These are phyloP conservation scores for Manacus vitellinus DNA, from an alignment of 2,113 vertebrate genomes.

Conservation along the genomic window DNA sequence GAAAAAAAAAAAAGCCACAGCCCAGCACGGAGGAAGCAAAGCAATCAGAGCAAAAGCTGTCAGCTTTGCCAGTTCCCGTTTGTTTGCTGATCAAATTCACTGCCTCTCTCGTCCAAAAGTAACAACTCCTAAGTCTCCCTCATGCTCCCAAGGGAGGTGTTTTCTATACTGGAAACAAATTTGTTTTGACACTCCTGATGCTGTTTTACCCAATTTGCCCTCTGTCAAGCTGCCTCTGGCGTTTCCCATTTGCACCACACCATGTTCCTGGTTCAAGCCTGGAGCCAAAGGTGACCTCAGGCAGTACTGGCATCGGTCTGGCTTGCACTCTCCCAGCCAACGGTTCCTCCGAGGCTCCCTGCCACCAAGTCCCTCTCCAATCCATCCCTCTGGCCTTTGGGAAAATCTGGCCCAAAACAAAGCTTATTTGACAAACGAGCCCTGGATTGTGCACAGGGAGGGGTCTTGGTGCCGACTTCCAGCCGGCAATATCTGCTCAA, in stretches of 20 bases:
- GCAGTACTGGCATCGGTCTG: background rate
- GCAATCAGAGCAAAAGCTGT: conserved; percentile 41
- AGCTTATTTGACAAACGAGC: background rate
- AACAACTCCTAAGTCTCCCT: conserved; percentile 4
- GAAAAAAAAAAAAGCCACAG: background rate
- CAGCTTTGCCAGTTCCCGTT: conserved; percentile 31
- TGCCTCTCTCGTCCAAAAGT: conserved; percentile 11
- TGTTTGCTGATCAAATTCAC: conserved; percentile 35
- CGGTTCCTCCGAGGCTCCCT: background rate
- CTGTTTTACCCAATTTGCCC: conserved; percentile 1
- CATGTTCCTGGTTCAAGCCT: background rate
- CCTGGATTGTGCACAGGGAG: background rate
- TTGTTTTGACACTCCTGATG: background rate
- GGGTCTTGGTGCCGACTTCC: background rate
- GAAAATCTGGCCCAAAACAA: background rate
- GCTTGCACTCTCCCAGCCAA: rapidly evolving
- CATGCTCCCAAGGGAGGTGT: background rate
- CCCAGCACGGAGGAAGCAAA: background rate
- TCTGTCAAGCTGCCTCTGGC: rapidly evolving
- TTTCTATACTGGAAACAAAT: conserved; percentile 36
- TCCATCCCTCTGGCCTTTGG: background rate
- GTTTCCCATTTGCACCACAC: background rate
- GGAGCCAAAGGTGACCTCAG: background rate
- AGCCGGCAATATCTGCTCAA: background rate
- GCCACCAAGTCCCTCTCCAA: background rate